Evolutionary conservation across 1,140 invertebrate species (phyloP).

Genomic region (Dendroctonus ponderosae): DNA sequence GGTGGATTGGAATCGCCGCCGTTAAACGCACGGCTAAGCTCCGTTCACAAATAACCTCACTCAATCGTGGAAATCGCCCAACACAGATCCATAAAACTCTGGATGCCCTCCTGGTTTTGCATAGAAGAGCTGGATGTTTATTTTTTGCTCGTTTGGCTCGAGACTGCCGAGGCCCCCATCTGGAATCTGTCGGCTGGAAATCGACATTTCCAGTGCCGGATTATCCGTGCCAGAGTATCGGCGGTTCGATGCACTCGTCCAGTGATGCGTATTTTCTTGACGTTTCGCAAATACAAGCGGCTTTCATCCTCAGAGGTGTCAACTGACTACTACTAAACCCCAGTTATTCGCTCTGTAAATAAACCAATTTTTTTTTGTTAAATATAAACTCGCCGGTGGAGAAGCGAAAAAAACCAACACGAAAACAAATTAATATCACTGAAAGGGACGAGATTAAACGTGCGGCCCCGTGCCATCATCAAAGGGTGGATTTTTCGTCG

Average conservation of each 20-base stretch:
- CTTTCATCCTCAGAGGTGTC: no score
- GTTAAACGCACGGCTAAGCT: conserved; percentile 16
- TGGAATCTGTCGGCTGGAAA: conserved; percentile 11
- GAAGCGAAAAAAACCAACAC: no score
- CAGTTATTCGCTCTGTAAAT: no score
- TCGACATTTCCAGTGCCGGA: conserved; percentile 3
- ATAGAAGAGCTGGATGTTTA: conserved; percentile 18
- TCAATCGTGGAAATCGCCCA: conserved; percentile 6
- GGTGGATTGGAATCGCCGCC: neutral
- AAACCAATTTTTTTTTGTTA: no score
- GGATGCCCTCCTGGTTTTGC: conserved; percentile 11
- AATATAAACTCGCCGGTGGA: no score
- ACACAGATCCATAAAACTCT: conserved; percentile 20
- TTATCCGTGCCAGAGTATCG: neutral
- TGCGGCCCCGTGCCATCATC: no score
- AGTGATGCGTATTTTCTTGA: no score
- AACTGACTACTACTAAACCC: no score
- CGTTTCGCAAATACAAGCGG: no score
- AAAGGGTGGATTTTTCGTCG: no score
- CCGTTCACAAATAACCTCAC: conserved; percentile 17
- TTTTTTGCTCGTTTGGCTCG: conserved; percentile 7
- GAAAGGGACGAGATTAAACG: no score
- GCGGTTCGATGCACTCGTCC: neutral
- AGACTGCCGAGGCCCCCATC: neutral
- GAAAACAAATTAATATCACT: no score